Evolutionary conservation across 2,888 invertebrate species (phyloP), one percentile per base, ranked within the genome.

Genomic region (Ophion obscuratus): DNA sequence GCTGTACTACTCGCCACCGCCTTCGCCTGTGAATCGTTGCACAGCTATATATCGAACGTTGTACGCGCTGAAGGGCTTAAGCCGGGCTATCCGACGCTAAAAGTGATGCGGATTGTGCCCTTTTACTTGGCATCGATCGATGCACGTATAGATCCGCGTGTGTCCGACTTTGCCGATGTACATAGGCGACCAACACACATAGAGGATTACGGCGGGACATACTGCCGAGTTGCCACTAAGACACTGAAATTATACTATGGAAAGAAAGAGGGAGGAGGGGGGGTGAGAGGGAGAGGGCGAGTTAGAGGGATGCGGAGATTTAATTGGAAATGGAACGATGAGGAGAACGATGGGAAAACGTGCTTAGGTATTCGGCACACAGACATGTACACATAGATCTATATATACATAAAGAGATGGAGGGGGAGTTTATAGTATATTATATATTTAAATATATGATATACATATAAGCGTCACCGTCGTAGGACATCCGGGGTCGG

Each of bases 401-500:
- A 67, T 61, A 53, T 7, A 57, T 77, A 57, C 27, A 47, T 77
- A 77, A 64, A 53, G 47, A 17, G 14, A 27, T 17, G 14, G 17
- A 1, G 53, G 17, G 47, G 20, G 17, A 27, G 27, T 36, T 59
- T 61, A 74, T 81, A 66, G 59, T 66, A 31, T 64, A 74, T 67
- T 47, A 64, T 27, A 70, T 68, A 53, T 64, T 53, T 75, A 71
- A 57, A 53, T 71, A 70, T 70, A 82, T 76, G 44, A 24, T 66
- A 61, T 82, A 79, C 73, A 59, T 70, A 81, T 59, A 82, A 73
- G 67, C 71, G 85, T 79, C 68, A 81, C 81, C 78, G 53, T 83
- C 83, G 80, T 81, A 81, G 83, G 86, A 86, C 81, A 86, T 81
- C 83, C 86, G 81, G 81, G 70, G 79, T 83, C 79, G 84, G 84